These are phyloP conservation scores for Tokudaia tokunoshimensis DNA, from an alignment of 2,797 vertebrate species.

Conservation along the genomic window DNA sequence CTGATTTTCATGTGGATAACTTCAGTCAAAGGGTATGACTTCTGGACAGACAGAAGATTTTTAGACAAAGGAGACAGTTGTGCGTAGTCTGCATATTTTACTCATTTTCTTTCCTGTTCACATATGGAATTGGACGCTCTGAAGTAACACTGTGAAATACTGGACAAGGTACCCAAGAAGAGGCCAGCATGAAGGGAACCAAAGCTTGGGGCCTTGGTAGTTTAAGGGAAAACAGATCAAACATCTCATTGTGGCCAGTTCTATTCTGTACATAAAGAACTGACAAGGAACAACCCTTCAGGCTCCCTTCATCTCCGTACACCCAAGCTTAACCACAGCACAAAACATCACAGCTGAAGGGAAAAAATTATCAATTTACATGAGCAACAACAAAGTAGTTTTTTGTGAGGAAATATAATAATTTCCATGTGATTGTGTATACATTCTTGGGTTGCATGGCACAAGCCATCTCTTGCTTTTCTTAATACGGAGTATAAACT, in stretches of 20 bases:
- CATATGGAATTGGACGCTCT: background rate
- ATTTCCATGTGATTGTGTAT: background rate
- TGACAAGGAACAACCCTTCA: background rate
- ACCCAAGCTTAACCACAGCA: background rate
- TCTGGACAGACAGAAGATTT: background rate
- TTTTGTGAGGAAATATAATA: background rate
- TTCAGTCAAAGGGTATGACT: background rate
- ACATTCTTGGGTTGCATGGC: too few species aligned
- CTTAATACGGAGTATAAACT: background rate
- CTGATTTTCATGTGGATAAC: constrained; percentile 20
- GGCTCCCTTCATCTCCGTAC: background rate
- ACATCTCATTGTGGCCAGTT: background rate
- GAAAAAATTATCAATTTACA: background rate
- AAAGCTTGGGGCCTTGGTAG: background rate
- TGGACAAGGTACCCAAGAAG: background rate
- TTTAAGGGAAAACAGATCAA: background rate
- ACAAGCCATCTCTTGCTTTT: background rate
- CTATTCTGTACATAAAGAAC: background rate
- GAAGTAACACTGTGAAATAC: background rate
- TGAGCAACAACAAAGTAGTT: background rate
- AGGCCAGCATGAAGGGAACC: background rate
- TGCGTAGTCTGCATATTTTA: background rate
- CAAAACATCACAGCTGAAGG: background rate
- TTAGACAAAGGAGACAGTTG: background rate
- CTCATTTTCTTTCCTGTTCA: background rate